phyloP scores from a whole-genome alignment of 2,888 invertebrate species.

The Cylindroiulus punctatus region DNA sequence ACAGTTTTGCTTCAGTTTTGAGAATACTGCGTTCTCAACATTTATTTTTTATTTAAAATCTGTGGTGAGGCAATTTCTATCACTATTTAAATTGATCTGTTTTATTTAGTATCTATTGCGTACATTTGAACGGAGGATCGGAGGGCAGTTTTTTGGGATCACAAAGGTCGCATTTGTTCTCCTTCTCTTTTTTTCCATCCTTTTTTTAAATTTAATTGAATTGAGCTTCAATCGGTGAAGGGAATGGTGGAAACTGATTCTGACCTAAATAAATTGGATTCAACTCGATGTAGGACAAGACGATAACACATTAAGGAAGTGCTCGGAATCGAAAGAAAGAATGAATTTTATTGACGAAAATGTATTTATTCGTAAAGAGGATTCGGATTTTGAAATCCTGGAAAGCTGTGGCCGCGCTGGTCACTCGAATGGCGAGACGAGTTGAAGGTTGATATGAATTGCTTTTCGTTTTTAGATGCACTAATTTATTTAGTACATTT shows the following conservation, averaged over 20 bases:
- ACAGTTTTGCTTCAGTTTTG: no score
- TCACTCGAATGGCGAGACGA: neutral
- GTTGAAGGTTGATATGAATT: neutral
- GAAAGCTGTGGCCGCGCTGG: neutral
- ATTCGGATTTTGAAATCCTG: neutral
- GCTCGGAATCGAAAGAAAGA: neutral
- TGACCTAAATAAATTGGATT: slow-evolving; percentile 39
- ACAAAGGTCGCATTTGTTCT: neutral
- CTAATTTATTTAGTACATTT: neutral
- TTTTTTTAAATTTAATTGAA: neutral
- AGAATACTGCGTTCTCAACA: no score
- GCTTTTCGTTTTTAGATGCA: neutral
- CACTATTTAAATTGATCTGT: no score
- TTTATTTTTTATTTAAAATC: no score
- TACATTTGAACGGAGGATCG: neutral
- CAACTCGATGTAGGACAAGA: slow-evolving; percentile 25
- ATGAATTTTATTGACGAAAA: slow-evolving; percentile 36
- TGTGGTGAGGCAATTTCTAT: no score
- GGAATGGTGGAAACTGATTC: slow-evolving; percentile 11
- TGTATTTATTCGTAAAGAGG: slow-evolving; percentile 24
- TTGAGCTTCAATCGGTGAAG: neutral
- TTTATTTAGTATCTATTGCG: no score
- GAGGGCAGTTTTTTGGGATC: neutral
- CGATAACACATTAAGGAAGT: slow-evolving; percentile 35
- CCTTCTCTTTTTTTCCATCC: neutral